phyloP scores from a whole-genome alignment of 2,888 invertebrate species.

The Lampropteryx suffumata region DNA sequence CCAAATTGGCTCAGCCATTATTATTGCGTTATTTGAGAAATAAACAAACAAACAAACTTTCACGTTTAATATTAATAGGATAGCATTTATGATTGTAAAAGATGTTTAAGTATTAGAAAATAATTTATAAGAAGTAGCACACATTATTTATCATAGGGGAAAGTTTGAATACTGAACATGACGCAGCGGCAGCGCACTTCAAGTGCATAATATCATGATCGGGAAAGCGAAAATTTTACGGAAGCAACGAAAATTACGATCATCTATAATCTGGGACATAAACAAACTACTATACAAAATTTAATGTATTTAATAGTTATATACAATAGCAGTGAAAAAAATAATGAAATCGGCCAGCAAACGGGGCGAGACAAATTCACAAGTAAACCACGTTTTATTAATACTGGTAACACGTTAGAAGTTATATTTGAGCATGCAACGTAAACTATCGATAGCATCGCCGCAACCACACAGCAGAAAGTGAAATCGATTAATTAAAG shows the following conservation, averaged over 20 bases:
- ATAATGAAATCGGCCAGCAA: slow-evolving; percentile 46
- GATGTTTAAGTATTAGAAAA: background rate
- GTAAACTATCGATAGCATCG: slow-evolving; percentile 15
- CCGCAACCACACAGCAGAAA: slow-evolving; percentile 51
- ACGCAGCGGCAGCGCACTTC: slow-evolving; percentile 22
- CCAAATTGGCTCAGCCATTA: no score
- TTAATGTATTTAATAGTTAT: slow-evolving; percentile 4
- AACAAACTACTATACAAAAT: slow-evolving; percentile 3
- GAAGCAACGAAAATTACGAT: slow-evolving; percentile 13
- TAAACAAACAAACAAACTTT: no score
- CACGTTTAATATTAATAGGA: no score
- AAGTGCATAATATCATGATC: slow-evolving; percentile 41
- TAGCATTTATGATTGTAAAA: no score
- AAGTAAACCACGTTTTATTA: slow-evolving; percentile 25
- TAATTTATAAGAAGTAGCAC: background rate
- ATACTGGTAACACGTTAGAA: slow-evolving; percentile 21
- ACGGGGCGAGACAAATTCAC: slow-evolving; percentile 49
- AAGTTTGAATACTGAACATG: slow-evolving; percentile 11
- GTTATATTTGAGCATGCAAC: slow-evolving; percentile 28
- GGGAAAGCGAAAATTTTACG: slow-evolving; percentile 46
- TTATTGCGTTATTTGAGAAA: no score
- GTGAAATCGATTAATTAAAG: slow-evolving; percentile 56
- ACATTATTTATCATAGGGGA: slow-evolving; percentile 8
- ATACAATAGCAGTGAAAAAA: slow-evolving; percentile 14
- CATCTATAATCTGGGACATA: background rate